These are phyloP conservation scores for Selene dorsalis DNA, from an alignment of 2,797 vertebrate species.

Conservation along the genomic window DNA sequence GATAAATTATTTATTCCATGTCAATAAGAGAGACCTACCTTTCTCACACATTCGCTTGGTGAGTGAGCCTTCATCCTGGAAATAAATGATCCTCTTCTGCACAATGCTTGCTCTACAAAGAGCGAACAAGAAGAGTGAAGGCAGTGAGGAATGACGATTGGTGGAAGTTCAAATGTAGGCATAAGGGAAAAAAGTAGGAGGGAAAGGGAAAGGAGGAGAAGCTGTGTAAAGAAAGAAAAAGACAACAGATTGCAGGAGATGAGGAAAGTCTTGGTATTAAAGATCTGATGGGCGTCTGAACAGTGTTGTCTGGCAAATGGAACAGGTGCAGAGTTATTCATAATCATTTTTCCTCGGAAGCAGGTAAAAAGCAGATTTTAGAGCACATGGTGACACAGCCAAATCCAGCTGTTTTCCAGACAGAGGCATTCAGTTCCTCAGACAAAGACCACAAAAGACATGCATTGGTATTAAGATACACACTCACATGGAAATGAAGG, in stretches of 20 bases:
- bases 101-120: conserved; percentile 93
- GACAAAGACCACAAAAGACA: conserved; percentile 41
- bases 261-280: conserved; percentile 17
- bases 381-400: conserved; percentile 28
- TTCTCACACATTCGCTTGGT: conserved; percentile 96
- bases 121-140: conserved; percentile 39
- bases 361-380: conserved; percentile 44
- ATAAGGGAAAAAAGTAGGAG: conserved; percentile 9
- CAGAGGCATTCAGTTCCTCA: conserved; percentile 21
- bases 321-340: conserved; percentile 47
- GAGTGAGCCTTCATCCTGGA: conserved; percentile 95
- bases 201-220: neutral
- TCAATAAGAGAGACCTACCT: conserved; percentile 83
- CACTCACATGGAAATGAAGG: conserved; percentile 10
- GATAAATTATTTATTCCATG: conserved; percentile 41
- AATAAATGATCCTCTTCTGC: conserved; percentile 96
- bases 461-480: conserved; percentile 35
- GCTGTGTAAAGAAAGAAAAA: conserved; percentile 15
- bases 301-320: conserved; percentile 29
- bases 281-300: conserved; percentile 28
- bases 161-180: conserved; percentile 19
- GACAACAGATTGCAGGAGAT: neutral
- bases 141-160: conserved; percentile 27
- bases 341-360: conserved; percentile 25
- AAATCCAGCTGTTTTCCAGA: conserved; percentile 36